Evolutionary conservation across 2,888 invertebrate species (phyloP).

Genomic region (Mallateleia sp.): DNA sequence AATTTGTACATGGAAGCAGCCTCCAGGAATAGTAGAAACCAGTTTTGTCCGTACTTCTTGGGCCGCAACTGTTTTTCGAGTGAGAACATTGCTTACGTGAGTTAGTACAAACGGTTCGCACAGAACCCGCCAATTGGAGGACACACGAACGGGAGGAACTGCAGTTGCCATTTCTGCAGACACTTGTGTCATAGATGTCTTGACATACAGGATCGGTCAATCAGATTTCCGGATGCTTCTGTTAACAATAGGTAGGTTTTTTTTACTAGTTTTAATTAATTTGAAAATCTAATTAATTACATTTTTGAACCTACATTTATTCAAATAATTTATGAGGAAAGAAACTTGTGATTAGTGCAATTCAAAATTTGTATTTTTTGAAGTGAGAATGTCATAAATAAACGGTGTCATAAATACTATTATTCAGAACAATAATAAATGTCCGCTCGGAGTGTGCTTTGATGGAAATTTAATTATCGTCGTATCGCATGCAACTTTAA

Average conservation of each 20-base stretch:
- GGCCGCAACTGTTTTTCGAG: constrained; percentile 88
- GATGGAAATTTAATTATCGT: constrained; percentile 18
- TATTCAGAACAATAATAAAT: constrained; percentile 24
- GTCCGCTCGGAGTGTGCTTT: not conserved
- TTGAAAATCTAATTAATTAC: too few species aligned
- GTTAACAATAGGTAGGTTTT: constrained; percentile 81
- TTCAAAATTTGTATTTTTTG: too few species aligned
- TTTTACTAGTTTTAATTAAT: too few species aligned
- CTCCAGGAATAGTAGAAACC: constrained; percentile 82
- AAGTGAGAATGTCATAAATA: too few species aligned
- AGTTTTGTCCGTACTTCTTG: constrained; percentile 85
- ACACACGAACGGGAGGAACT: constrained; percentile 85
- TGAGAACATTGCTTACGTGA: constrained; percentile 87
- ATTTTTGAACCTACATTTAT: too few species aligned
- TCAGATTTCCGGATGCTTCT: constrained; percentile 63
- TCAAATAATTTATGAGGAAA: too few species aligned
- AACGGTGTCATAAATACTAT: too few species aligned
- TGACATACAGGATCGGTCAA: constrained; percentile 85
- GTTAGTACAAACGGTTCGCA: constrained; percentile 83
- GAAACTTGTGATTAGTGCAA: too few species aligned
- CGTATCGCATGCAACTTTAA: not conserved
- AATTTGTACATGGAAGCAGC: constrained; percentile 83
- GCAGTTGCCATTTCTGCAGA: constrained; percentile 86
- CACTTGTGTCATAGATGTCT: constrained; percentile 86
- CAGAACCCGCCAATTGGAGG: constrained; percentile 50